Conservation (phyloP, 1,140 invertebrate genomes). For the Drosophila santomea region DNA sequence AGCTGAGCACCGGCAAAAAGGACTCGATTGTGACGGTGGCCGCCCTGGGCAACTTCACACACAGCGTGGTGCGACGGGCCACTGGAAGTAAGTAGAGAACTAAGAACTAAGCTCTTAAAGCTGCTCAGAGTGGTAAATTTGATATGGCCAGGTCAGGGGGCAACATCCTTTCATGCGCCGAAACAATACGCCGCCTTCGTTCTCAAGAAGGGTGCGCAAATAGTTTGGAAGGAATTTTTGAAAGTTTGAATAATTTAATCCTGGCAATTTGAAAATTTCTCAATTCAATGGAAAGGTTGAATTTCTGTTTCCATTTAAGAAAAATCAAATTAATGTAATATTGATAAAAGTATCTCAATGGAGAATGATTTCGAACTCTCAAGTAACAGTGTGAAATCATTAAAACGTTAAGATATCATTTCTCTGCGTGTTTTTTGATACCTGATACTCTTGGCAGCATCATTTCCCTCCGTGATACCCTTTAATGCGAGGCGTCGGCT, state of each 20-base stretch:
- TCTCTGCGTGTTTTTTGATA: not conserved
- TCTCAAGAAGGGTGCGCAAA: no score
- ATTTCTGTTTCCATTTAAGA: no score
- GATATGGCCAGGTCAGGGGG: not conserved
- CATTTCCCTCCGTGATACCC: not conserved
- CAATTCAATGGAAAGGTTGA: no score
- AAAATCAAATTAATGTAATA: no score
- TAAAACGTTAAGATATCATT: not conserved
- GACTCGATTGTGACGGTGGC: conserved; percentile 84
- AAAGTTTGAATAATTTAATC: no score
- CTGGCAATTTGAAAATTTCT: no score
- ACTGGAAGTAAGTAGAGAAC: conserved; percentile 77
- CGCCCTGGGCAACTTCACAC: conserved; percentile 78
- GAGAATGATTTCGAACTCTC: no score
- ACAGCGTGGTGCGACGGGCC: conserved; percentile 81
- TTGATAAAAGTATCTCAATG: no score
- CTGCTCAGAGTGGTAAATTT: not conserved
- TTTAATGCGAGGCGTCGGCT: not conserved
- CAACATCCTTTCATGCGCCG: no score
- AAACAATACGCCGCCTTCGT: no score
- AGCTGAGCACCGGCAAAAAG: conserved; percentile 83
- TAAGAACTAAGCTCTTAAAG: not conserved
- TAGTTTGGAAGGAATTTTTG: no score
- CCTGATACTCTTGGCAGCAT: not conserved
- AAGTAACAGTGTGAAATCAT: no score